Evolutionary conservation across 2,113 vertebrate species (phyloP), one percentile per base, ranked within the genome.

Genomic region (Poecile atricapillus): DNA sequence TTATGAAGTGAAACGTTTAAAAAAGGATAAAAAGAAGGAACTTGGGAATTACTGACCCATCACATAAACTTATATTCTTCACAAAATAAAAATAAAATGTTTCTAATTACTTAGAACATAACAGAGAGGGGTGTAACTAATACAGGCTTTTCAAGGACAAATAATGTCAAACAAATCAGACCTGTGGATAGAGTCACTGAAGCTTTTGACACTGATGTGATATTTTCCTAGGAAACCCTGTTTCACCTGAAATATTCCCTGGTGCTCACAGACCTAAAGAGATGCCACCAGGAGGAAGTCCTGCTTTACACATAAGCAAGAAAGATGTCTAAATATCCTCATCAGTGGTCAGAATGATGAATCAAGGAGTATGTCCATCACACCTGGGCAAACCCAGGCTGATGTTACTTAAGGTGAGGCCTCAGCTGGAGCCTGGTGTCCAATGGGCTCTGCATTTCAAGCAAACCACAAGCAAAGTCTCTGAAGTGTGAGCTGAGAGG

Each of bases 1-100:
- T 47, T 55, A 46, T 27, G 64, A 93, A 93, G 25, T 81, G 80
- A 84, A 96, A 93, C 76, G 81, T 83, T 91, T 17, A 5, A 80
- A 86, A 83, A 88, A 65, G 8, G 27, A 88, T 37, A 18, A 64
- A 73, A 86, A 77, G 20, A 37, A 91, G 64, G 64, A 95, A 80
- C 59, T 55, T 7, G 1, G 37, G 68, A 77, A 74, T 69, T 83
- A 89, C 31, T 46, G 73, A 87, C 62, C 76, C 73, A 23, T 92
- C 35, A 59, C 73, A 77, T n/a, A 62, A 92, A 83, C 25, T n/a
- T 78, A 9, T 60, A 3, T 56, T 77, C 50, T 44, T 46, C 25
- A 50, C 50, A 52, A 73, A 90, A 94, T 69, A 80, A 41, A 41
- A 64, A 52, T 25, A 47, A 90, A 73, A 25, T 2, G 0, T 52